Conservation (phyloP, 2,797 vertebrate genomes). For the Allobates femoralis region DNA sequence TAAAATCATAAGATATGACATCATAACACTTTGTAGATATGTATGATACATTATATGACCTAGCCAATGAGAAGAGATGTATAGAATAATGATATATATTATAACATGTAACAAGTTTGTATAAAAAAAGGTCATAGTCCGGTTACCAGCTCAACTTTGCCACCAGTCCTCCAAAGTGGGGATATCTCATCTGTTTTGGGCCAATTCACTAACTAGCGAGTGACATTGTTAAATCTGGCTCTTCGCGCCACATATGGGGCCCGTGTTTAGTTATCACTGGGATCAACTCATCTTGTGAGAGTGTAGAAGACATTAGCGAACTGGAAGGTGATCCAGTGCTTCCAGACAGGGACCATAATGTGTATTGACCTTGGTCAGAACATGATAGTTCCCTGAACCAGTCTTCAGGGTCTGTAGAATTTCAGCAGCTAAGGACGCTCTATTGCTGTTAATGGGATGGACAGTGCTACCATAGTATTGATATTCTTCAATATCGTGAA, state of each 20-base stretch:
- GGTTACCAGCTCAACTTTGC: neutral
- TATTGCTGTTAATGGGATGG: too few species aligned
- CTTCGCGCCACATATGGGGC: too few species aligned
- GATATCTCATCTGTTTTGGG: neutral
- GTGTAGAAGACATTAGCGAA: neutral
- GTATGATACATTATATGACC: neutral
- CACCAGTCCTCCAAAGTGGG: neutral
- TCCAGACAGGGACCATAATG: neutral
- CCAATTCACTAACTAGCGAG: too few species aligned
- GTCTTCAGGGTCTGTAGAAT: too few species aligned
- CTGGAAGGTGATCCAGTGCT: neutral
- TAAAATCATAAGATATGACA: conserved; percentile 75
- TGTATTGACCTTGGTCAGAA: too few species aligned
- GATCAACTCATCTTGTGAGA: neutral
- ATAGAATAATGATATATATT: neutral
- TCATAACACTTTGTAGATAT: neutral
- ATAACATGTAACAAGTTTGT: neutral
- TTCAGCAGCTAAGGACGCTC: too few species aligned
- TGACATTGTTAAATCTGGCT: too few species aligned
- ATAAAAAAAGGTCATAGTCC: neutral
- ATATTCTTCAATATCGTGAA: neutral
- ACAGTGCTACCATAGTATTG: neutral
- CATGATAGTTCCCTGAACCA: too few species aligned
- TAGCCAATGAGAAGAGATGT: neutral
- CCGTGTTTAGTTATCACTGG: neutral